A percentile compares a stretch with the other conserved stretches of the same genome.
These are phyloP conservation scores for Potamarius usumacintae DNA, from an alignment of 2,113 vertebrate species.

Conservation along the genomic window DNA sequence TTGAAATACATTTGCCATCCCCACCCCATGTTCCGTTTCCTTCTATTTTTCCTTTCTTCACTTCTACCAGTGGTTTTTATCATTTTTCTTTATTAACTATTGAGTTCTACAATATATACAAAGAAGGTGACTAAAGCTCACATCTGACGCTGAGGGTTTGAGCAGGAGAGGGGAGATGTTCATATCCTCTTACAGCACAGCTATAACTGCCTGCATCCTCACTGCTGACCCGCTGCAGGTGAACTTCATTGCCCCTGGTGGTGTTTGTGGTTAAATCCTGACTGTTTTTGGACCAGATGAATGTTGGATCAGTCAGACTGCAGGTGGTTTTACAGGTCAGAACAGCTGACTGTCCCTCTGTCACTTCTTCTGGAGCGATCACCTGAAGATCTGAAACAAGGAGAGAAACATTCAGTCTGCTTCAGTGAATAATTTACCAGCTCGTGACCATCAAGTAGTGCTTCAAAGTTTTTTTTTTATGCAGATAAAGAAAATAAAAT, in stretches of 20 bases:
- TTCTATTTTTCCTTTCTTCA: background rate
- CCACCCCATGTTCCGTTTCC: too few species aligned
- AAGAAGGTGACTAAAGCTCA: conserved; percentile 9
- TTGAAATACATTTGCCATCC: too few species aligned
- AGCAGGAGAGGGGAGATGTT: conserved; percentile 20
- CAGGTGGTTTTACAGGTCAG: conserved; percentile 37
- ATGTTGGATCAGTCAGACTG: conserved; percentile 35
- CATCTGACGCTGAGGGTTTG: conserved; percentile 20
- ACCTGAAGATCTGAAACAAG: conserved; percentile 30
- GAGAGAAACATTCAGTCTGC: background rate
- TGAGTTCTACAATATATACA: background rate
- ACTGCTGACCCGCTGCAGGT: background rate
- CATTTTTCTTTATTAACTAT: background rate
- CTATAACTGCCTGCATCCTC: conserved; percentile 1
- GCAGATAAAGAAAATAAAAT: too few species aligned
- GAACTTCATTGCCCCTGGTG: background rate
- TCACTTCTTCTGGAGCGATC: conserved; percentile 13
- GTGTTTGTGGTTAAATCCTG: background rate
- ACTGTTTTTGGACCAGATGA: conserved; percentile 25
- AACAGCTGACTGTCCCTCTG: conserved; percentile 22
- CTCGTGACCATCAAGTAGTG: too few species aligned
- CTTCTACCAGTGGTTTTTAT: background rate
- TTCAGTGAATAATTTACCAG: too few species aligned
- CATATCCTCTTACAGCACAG: background rate
- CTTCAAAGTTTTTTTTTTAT: too few species aligned